A percentile compares a stretch with the other conserved stretches of the same genome.
phyloP scores from a whole-genome alignment of 1,140 invertebrate genomes.

The Halyomorpha halys region DNA sequence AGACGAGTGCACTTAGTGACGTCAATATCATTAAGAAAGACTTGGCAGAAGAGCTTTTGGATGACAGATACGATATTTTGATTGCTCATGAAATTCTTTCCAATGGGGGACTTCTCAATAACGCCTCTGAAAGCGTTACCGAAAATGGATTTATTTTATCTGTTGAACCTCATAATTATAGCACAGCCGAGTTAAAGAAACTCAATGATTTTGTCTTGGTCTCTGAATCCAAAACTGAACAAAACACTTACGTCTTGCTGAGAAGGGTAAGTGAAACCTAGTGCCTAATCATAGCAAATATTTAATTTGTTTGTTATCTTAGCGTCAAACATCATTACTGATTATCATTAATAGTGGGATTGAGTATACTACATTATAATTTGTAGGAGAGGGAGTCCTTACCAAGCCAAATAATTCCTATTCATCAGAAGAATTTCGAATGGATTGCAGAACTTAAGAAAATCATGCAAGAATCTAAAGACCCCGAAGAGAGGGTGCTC shows the following conservation, averaged over 20 bases:
- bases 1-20: conserved; percentile 39
- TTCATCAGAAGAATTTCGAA: conserved; percentile 49
- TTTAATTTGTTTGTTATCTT: background rate
- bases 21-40: conserved; percentile 49
- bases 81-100: conserved; percentile 47
- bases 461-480: conserved; percentile 48
- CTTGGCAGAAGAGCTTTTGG: conserved; percentile 41
- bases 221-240: conserved; percentile 45
- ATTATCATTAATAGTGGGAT: no score
- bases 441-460: conserved; percentile 78
- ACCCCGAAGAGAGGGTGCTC: conserved; percentile 50
- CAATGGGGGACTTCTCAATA: background rate
- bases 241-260: conserved; percentile 48
- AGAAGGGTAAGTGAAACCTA: conserved; percentile 36
- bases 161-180: background rate
- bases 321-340: no score
- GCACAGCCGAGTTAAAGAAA: background rate
- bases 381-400: no score
- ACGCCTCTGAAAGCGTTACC: background rate
- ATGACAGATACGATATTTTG: conserved; percentile 52
- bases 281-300: background rate
- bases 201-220: conserved; percentile 40
- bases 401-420: conserved; percentile 42
- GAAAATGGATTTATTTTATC: background rate
- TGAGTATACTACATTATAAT: no score